A percentile compares a stretch with the other conserved stretches of the same genome.
Conservation (phyloP, 2,113 vertebrate genomes). For the Ellobius talpinus region DNA sequence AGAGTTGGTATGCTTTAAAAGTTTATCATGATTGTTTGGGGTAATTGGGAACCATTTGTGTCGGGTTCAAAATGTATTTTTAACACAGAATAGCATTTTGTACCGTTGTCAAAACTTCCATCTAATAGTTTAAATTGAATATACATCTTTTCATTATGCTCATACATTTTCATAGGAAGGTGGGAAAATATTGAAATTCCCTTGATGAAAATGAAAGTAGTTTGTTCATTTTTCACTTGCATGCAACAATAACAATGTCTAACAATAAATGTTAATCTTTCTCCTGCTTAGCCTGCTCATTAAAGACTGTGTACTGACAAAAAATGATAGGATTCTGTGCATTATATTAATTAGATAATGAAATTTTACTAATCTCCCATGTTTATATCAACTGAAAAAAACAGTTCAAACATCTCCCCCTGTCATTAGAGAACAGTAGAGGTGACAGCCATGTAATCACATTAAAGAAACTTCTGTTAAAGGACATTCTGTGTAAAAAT, state of each 20-base stretch:
- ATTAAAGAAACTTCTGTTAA: slow-evolving; percentile 19
- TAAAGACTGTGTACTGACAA: neutral
- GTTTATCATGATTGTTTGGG: slow-evolving; percentile 25
- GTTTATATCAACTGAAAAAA: slow-evolving; percentile 36
- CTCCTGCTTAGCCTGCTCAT: neutral
- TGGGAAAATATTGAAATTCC: neutral
- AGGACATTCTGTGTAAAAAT: neutral
- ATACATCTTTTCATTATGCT: slow-evolving; percentile 57
- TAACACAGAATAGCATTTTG: slow-evolving; percentile 22
- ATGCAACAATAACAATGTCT: neutral
- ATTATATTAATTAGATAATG: neutral
- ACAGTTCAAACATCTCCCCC: neutral
- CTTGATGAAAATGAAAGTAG: slow-evolving; percentile 46
- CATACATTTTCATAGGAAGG: slow-evolving; percentile 46
- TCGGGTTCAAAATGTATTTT: slow-evolving; percentile 52
- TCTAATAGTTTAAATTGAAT: slow-evolving; percentile 60
- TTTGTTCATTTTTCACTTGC: slow-evolving; percentile 44
- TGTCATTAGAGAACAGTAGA: slow-evolving; percentile 40
- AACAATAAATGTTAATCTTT: slow-evolving; percentile 31
- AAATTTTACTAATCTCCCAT: neutral
- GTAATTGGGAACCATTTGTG: slow-evolving; percentile 37
- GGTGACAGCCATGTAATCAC: slow-evolving; percentile 32
- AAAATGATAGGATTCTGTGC: slow-evolving; percentile 4
- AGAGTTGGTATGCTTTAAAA: slow-evolving; percentile 6
- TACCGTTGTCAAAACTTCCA: slow-evolving; percentile 13